Conservation (phyloP, 1,140 invertebrate genomes). For the Nebria ingens region DNA sequence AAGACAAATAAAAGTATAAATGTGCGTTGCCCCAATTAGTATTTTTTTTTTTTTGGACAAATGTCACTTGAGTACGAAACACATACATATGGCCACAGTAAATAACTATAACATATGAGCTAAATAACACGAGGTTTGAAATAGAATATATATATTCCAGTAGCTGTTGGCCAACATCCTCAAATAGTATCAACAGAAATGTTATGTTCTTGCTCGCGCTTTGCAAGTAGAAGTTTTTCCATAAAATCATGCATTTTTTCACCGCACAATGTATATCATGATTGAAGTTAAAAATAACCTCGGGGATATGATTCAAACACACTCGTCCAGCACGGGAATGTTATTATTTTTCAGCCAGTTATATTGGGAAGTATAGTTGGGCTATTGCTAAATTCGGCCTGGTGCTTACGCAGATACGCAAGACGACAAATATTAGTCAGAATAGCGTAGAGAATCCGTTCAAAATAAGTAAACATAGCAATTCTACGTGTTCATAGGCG, state of each 20-base stretch:
- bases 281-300: neutral
- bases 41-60: no score
- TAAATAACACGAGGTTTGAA: neutral
- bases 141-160: neutral
- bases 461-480: neutral
- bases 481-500: no score
- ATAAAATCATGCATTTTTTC: neutral
- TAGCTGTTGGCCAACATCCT: neutral
- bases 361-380: neutral
- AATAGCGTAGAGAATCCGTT: neutral
- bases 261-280: neutral
- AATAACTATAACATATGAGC: neutral
- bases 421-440: conserved; percentile 2
- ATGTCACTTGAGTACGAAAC: neutral
- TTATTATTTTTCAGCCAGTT: neutral
- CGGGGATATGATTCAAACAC: neutral
- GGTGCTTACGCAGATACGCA: neutral
- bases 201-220: neutral
- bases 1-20: no score
- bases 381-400: neutral
- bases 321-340: neutral
- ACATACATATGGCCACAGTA: neutral
- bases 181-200: neutral
- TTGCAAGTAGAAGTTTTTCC: neutral
- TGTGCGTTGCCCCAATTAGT: no score